phyloP scores from a whole-genome alignment of 2,113 vertebrate genomes.

The Aptenodytes patagonicus region DNA sequence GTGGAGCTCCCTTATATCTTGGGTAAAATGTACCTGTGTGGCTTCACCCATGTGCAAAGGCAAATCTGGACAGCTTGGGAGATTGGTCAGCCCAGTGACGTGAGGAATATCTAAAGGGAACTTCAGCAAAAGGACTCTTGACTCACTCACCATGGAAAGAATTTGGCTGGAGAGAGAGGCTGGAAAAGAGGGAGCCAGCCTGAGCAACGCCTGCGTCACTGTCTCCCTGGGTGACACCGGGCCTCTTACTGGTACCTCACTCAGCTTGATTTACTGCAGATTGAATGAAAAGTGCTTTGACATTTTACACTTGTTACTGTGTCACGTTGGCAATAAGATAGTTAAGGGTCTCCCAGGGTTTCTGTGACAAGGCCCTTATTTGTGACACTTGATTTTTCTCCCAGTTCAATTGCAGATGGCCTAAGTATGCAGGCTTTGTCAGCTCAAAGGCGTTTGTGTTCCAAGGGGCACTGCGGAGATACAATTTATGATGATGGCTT shows the following conservation, averaged over 20 bases:
- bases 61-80: neutral
- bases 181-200: neutral
- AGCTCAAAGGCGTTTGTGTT: neutral
- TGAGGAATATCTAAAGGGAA: neutral
- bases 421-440: neutral
- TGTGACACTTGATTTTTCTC: slow-evolving; percentile 4
- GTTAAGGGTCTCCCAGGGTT: neutral
- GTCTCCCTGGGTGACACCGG: neutral
- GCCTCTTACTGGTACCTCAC: neutral
- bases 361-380: neutral
- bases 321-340: neutral
- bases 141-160: neutral
- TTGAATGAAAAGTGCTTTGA: neutral
- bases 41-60: neutral
- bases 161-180: neutral
- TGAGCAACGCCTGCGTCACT: neutral
- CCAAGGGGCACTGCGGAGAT: neutral
- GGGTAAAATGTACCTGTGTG: neutral
- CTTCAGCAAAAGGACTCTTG: neutral
- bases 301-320: neutral
- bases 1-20: neutral
- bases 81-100: neutral
- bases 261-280: neutral
- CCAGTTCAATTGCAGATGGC: neutral
- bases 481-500: neutral